Conservation (phyloP, 2,797 vertebrate genomes). For the Hyperoplus lanceolatus region DNA sequence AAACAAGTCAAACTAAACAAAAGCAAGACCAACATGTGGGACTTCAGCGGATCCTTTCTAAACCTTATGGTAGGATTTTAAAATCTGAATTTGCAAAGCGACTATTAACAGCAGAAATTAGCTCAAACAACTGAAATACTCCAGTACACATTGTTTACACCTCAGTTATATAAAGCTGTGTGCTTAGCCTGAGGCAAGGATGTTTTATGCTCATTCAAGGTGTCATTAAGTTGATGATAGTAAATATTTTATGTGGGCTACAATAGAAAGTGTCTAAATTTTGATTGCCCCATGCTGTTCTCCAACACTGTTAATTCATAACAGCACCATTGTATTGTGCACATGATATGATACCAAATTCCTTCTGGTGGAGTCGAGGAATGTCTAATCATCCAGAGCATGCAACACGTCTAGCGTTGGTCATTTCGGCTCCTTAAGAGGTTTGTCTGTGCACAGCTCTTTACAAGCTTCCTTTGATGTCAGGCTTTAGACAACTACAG, state of each 20-base stretch:
- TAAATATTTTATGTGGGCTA: conserved; percentile 56
- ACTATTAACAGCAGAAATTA: not conserved
- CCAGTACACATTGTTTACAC: not conserved
- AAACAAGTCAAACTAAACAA: not conserved
- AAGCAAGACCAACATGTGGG: not conserved
- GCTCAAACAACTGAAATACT: not conserved
- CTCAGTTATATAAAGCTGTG: conserved; percentile 9
- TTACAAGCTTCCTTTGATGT: conserved; percentile 56
- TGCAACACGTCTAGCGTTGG: conserved; percentile 22
- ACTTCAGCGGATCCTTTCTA: not conserved
- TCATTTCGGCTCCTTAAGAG: conserved; percentile 29
- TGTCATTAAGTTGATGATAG: conserved; percentile 41
- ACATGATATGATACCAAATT: conserved; percentile 47
- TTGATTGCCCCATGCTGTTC: conserved; percentile 23
- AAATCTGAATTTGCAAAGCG: too few species aligned
- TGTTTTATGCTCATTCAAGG: conserved; percentile 53
- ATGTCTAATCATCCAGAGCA: conserved; percentile 43
- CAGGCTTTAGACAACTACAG: conserved; percentile 24
- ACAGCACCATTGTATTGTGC: conserved; percentile 34
- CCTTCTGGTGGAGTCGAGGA: conserved; percentile 42
- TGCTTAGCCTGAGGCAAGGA: conserved; percentile 31
- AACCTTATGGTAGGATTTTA: not conserved
- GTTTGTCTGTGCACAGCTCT: conserved; percentile 18
- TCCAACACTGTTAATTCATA: conserved; percentile 37
- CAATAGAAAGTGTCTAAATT: conserved; percentile 21